Percentiles rank a stretch among this genome's conserved stretches.
phyloP scores from a whole-genome alignment of 2,113 vertebrate genomes.

The Ptychochromis oligacanthus region DNA sequence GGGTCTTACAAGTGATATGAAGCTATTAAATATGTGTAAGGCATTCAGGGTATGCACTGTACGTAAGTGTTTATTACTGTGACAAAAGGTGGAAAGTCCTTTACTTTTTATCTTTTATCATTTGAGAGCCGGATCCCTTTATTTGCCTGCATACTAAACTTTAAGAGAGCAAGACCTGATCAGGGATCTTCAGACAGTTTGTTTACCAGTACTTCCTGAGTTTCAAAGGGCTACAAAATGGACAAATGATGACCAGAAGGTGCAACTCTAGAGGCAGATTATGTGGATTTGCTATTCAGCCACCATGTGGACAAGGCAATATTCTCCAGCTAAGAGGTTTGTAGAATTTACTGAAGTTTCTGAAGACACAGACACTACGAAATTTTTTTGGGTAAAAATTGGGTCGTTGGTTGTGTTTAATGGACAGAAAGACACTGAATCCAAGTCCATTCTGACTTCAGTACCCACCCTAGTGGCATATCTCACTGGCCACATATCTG shows the following conservation, averaged over 20 bases:
- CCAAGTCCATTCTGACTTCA: slow-evolving; percentile 33
- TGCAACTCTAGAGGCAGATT: slow-evolving; percentile 46
- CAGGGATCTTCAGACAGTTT: slow-evolving; percentile 73
- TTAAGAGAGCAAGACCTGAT: slow-evolving; percentile 66
- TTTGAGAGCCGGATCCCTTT: slow-evolving; percentile 71
- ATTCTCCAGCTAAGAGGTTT: slow-evolving; percentile 28
- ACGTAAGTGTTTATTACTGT: slow-evolving; percentile 45
- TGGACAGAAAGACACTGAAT: slow-evolving; percentile 35
- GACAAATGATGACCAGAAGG: slow-evolving; percentile 47
- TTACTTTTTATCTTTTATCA: slow-evolving; percentile 40
- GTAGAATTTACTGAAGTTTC: slow-evolving; percentile 20
- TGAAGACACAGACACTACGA: slow-evolving; percentile 6
- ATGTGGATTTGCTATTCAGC: slow-evolving; percentile 35
- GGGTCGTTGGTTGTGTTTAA: slow-evolving; percentile 27
- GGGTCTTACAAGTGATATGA: slow-evolving; percentile 48
- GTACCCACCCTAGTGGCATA: background rate
- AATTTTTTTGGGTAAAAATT: slow-evolving; percentile 10
- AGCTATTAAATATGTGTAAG: slow-evolving; percentile 49
- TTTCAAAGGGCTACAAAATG: slow-evolving; percentile 78
- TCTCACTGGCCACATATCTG: slow-evolving; percentile 28
- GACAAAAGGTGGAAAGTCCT: slow-evolving; percentile 43
- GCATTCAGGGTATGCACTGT: slow-evolving; percentile 68
- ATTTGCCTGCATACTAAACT: slow-evolving; percentile 59
- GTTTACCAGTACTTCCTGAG: slow-evolving; percentile 74
- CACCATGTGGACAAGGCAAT: slow-evolving; percentile 54